Percentiles rank a stretch among this genome's conserved stretches.
These are phyloP conservation scores for Tipula lateralis DNA, from an alignment of 2,888 invertebrate genomes.

Conservation along the genomic window DNA sequence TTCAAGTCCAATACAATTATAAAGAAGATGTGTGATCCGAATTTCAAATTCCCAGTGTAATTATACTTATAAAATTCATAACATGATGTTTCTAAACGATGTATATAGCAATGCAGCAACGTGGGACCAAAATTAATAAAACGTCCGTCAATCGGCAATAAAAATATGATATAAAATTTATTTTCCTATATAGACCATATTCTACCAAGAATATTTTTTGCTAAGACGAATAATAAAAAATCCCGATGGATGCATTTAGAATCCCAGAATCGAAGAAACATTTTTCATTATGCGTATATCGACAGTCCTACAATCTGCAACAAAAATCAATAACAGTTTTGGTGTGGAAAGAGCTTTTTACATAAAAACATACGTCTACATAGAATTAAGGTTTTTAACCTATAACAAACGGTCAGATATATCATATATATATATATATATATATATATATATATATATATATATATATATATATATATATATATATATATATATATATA, in stretches of 20 bases:
- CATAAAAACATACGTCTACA: too few relatives aligned
- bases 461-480: neutral
- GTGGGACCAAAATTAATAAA: neutral
- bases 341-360: neutral
- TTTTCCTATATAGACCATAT: neutral
- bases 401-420: neutral
- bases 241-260: conserved; percentile 13
- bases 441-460: neutral
- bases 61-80: conserved; percentile 9
- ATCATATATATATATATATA: neutral
- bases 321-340: neutral
- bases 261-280: neutral
- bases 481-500: neutral
- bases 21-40: neutral
- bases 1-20: neutral
- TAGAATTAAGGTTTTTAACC: neutral
- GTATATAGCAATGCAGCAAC: neutral
- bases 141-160: conserved; percentile 5
- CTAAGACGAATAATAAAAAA: neutral
- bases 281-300: neutral
- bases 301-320: neutral
- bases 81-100: neutral
- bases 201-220: neutral
- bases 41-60: neutral
- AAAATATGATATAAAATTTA: neutral